Evolutionary conservation across 2,797 vertebrate genomes (phyloP).

Genomic region (Catostomus latipinnis): DNA sequence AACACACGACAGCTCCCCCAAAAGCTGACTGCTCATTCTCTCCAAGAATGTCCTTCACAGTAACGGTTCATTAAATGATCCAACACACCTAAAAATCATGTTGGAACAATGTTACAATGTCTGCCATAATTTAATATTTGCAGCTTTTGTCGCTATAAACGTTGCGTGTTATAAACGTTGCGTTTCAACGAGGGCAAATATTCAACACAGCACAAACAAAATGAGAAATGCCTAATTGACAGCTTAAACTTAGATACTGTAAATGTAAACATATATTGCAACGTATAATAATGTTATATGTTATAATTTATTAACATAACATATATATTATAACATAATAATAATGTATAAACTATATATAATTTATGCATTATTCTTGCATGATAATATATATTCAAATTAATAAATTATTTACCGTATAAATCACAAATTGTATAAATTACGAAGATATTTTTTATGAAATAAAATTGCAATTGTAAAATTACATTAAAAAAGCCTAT

Average conservation of each 20-base stretch:
- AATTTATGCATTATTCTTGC: too few relatives aligned
- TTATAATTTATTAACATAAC: too few relatives aligned
- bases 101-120: conserved; percentile 16
- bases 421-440: background rate
- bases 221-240: too few relatives aligned
- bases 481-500: background rate
- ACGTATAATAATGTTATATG: too few relatives aligned
- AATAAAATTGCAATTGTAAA: background rate
- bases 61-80: conserved; percentile 55
- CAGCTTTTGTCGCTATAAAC: background rate
- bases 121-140: background rate
- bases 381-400: too few relatives aligned
- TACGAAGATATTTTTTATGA: background rate
- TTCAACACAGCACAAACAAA: background rate
- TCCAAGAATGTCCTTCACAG: conserved; percentile 39
- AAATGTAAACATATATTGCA: too few relatives aligned
- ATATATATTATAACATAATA: too few relatives aligned
- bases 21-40: conserved; percentile 81
- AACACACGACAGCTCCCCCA: conserved; percentile 86
- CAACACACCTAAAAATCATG: conserved; percentile 38
- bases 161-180: background rate
- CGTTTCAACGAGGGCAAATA: background rate
- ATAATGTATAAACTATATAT: too few relatives aligned
- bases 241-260: too few relatives aligned
- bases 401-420: too few relatives aligned